Percentiles rank a stretch among this genome's conserved stretches.
These are phyloP conservation scores for Chiridota heheva DNA, from an alignment of 35 echinoderm and acorn worm species.

Conservation along the genomic window DNA sequence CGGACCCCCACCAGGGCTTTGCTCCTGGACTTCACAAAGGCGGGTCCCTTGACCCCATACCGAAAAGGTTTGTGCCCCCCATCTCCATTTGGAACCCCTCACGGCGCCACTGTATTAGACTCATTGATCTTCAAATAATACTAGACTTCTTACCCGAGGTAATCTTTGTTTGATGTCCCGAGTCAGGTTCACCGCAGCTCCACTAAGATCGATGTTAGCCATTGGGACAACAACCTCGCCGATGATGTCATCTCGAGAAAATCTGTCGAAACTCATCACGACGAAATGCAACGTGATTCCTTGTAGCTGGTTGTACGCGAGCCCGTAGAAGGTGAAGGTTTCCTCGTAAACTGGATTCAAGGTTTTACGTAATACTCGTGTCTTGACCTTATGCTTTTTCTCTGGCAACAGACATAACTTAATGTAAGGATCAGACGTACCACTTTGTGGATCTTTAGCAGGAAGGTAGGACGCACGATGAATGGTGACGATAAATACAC, in stretches of 20 bases:
- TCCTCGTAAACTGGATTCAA: slow-evolving; percentile 95
- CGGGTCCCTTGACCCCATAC: too few relatives aligned
- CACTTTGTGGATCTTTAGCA: slow-evolving; percentile 71
- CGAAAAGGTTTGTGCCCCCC: too few relatives aligned
- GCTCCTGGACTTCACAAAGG: too few relatives aligned
- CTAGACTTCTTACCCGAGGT: slow-evolving; percentile 52
- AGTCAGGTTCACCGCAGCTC: slow-evolving; percentile 66
- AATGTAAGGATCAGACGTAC: slow-evolving; percentile 93
- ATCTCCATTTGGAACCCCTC: too few relatives aligned
- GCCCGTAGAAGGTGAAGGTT: slow-evolving; percentile 96
- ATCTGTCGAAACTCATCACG: slow-evolving; percentile 97
- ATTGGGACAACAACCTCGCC: slow-evolving; percentile 95
- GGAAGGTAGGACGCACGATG: slow-evolving; percentile 84
- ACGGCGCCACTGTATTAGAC: too few relatives aligned
- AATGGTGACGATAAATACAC: slow-evolving; percentile 92
- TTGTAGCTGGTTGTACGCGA: slow-evolving; percentile 98
- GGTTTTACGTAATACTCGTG: slow-evolving; percentile 89
- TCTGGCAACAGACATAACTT: slow-evolving; percentile 96
- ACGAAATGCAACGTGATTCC: slow-evolving; percentile 98
- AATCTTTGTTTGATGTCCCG: slow-evolving; percentile 91
- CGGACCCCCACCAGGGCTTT: too few relatives aligned
- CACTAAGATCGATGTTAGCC: slow-evolving; percentile 93
- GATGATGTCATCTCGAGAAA: slow-evolving; percentile 96
- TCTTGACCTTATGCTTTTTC: slow-evolving; percentile 99
- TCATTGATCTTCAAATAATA: too few relatives aligned